Evolutionary conservation across 2,888 invertebrate species (phyloP).

Genomic region (Tuta absoluta): DNA sequence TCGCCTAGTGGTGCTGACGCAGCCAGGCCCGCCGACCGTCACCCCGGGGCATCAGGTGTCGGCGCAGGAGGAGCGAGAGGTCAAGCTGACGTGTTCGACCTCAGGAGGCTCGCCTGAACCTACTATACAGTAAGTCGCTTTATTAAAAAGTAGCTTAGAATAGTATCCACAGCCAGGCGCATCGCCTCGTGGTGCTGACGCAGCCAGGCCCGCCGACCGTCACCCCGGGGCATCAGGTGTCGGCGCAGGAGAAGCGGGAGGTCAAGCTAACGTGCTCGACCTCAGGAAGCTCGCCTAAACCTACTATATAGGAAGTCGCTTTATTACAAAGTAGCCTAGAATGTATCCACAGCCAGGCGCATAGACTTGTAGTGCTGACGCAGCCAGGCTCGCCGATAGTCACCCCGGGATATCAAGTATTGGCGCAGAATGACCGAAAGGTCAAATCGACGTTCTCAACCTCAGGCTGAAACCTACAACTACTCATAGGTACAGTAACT

Average conservation of each 20-base stretch:
- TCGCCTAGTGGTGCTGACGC: constrained; percentile 91
- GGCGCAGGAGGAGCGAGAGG: constrained; percentile 90
- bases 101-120: constrained; percentile 96
- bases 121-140: constrained; percentile 85
- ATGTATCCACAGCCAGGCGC: no score
- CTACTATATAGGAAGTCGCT: constrained; percentile 86
- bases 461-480: no score
- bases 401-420: no score
- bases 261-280: constrained; percentile 91
- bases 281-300: constrained; percentile 94
- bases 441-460: no score
- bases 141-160: background rate
- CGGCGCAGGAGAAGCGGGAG: constrained; percentile 87
- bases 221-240: no score
- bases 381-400: background rate
- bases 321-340: background rate
- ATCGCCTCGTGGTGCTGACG: background rate
- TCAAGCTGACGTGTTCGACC: constrained; percentile 90
- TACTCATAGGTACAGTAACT: no score
- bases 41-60: constrained; percentile 88
- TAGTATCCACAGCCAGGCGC: no score
- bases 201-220: constrained; percentile 44
- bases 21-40: constrained; percentile 90
- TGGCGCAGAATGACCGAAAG: no score
- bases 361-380: background rate